A percentile compares a stretch with the other conserved stretches of the same genome.
Evolutionary conservation across 1,140 invertebrate species (phyloP).

Genomic region (Cydia strobilella): DNA sequence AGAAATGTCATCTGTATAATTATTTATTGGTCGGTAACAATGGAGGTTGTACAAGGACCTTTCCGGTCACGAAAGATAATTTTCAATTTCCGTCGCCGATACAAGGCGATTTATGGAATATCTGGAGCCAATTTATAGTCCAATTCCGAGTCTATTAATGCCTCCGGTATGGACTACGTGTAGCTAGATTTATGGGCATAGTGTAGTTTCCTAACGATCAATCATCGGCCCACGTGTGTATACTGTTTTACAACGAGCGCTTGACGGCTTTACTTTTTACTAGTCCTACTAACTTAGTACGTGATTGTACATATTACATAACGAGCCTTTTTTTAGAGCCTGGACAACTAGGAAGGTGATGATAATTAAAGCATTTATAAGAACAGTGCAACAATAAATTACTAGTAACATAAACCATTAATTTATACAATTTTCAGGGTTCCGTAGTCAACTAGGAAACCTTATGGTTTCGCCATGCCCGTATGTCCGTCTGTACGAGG

Average conservation of each 20-base stretch:
- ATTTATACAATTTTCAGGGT: too few species aligned
- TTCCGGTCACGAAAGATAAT: conserved; percentile 45
- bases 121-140: conserved; percentile 40
- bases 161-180: conserved; percentile 15
- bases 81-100: conserved; percentile 40
- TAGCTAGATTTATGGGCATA: conserved; percentile 8
- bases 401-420: too few species aligned
- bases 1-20: neutral
- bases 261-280: neutral
- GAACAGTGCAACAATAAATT: too few species aligned
- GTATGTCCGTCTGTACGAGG: too few species aligned
- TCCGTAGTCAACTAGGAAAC: too few species aligned
- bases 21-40: conserved; percentile 19
- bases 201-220: conserved; percentile 20
- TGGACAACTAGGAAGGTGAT: too few species aligned
- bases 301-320: too few species aligned
- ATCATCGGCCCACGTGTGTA: conserved; percentile 18
- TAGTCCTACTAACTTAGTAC: neutral
- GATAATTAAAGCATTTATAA: too few species aligned
- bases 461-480: too few species aligned
- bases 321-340: too few species aligned
- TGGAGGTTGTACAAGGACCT: conserved; percentile 42
- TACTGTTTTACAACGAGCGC: neutral
- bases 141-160: conserved; percentile 33
- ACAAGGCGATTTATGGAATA: conserved; percentile 38